phyloP scores from a whole-genome alignment of 2,797 vertebrate species.

The Poliocrania exsul region DNA sequence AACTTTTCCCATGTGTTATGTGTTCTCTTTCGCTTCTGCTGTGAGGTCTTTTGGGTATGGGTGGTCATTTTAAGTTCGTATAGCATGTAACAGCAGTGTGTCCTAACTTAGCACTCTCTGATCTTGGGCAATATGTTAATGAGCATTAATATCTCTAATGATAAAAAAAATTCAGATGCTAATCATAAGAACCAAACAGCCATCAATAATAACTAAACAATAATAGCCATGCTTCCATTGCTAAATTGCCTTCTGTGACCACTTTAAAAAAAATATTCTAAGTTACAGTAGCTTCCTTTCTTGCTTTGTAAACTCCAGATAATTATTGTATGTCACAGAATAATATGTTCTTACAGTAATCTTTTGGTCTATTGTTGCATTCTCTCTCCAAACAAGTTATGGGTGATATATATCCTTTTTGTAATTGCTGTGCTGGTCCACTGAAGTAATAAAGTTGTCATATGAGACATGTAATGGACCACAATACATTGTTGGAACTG shows the following conservation, averaged over 20 bases:
- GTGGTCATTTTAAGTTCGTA: background rate
- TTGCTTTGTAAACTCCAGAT: slow-evolving; percentile 31
- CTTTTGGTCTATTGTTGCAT: background rate
- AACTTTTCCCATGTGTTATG: background rate
- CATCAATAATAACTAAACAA: background rate
- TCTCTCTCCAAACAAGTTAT: slow-evolving; percentile 46
- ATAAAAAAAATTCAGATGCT: background rate
- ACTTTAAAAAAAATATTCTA: background rate
- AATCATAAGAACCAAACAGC: background rate
- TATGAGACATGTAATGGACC: background rate
- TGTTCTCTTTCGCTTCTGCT: background rate
- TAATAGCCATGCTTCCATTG: background rate
- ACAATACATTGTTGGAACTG: background rate
- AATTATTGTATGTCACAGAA: slow-evolving; percentile 4
- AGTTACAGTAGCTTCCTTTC: background rate
- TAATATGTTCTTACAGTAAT: background rate
- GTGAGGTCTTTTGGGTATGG: background rate
- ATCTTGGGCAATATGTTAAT: background rate
- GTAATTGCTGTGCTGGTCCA: background rate
- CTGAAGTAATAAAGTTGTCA: slow-evolving; percentile 37
- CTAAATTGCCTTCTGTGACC: slow-evolving; percentile 6
- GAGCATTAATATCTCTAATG: background rate
- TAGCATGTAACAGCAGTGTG: accelerated
- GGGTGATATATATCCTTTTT: slow-evolving; percentile 19
- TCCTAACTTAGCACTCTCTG: background rate